Percentiles rank a stretch among this genome's conserved stretches.
phyloP scores from a whole-genome alignment of 2,113 vertebrate genomes.

The Leuciscus idus region DNA sequence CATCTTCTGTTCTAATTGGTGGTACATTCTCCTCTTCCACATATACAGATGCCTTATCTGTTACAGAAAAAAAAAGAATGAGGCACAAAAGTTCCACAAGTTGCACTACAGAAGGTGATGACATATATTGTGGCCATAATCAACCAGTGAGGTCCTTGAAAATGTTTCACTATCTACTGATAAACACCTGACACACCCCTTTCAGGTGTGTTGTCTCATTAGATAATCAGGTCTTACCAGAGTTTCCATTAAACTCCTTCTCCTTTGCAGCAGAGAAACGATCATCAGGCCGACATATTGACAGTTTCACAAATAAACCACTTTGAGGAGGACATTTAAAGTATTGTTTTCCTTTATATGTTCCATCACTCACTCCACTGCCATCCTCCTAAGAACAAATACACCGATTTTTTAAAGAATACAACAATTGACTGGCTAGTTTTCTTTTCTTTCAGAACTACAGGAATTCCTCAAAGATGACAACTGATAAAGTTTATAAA shows the following conservation, averaged over 20 bases:
- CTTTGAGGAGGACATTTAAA: slow-evolving; percentile 74
- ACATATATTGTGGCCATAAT: neutral
- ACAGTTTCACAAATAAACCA: slow-evolving; percentile 81
- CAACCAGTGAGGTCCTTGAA: neutral
- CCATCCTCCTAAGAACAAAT: slow-evolving; percentile 75
- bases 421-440: neutral
- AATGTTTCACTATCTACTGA: neutral
- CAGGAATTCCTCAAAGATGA: neutral
- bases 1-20: slow-evolving; percentile 74
- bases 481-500: neutral
- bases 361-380: slow-evolving; percentile 74
- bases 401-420: neutral
- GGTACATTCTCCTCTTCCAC: slow-evolving; percentile 65
- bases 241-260: neutral
- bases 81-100: neutral
- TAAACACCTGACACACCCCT: neutral
- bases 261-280: slow-evolving; percentile 69
- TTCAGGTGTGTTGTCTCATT: neutral
- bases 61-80: slow-evolving; percentile 31
- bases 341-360: slow-evolving; percentile 66
- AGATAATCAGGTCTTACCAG: slow-evolving; percentile 52
- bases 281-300: slow-evolving; percentile 76
- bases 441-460: neutral
- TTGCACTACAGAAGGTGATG: neutral
- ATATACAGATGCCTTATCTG: slow-evolving; percentile 52